phyloP scores from a whole-genome alignment of 2,797 vertebrate species.

The Anguilla megastoma region DNA sequence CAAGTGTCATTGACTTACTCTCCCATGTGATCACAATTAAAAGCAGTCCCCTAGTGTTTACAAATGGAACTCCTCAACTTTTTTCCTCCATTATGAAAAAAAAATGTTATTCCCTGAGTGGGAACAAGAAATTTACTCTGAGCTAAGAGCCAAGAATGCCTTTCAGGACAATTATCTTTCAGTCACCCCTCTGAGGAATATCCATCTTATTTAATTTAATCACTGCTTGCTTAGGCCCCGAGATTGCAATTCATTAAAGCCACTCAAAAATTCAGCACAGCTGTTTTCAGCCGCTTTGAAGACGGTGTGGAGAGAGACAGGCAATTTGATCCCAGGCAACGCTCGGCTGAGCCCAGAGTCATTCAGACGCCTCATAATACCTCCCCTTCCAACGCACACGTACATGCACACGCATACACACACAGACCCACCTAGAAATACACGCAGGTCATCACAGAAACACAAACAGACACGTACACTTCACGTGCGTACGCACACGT shows the following conservation, averaged over 20 bases:
- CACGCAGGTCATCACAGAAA: neutral
- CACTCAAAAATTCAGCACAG: conserved; percentile 88
- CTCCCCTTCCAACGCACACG: conserved; percentile 41
- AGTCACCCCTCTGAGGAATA: conserved; percentile 82
- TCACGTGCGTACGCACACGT: neutral
- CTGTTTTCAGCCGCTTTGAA: conserved; percentile 85
- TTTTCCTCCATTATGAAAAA: neutral
- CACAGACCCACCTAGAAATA: conserved; percentile 10
- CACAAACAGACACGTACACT: conserved; percentile 1
- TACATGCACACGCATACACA: conserved; percentile 29
- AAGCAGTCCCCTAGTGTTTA: neutral
- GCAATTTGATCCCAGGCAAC: conserved; percentile 75
- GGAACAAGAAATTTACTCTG: neutral
- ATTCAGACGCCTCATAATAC: conserved; percentile 73
- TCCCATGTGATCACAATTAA: neutral
- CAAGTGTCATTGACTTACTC: neutral
- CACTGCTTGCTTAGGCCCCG: conserved; percentile 75
- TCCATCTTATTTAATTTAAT: conserved; percentile 89
- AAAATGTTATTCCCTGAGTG: neutral
- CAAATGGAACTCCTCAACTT: neutral
- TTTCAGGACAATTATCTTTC: conserved; percentile 72
- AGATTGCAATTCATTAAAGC: conserved; percentile 85
- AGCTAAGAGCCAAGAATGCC: conserved; percentile 35
- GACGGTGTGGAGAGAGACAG: conserved; percentile 85
- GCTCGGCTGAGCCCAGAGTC: conserved; percentile 68